phyloP scores from a whole-genome alignment of 2,113 vertebrate genomes.

The Bagarius yarrelli region DNA sequence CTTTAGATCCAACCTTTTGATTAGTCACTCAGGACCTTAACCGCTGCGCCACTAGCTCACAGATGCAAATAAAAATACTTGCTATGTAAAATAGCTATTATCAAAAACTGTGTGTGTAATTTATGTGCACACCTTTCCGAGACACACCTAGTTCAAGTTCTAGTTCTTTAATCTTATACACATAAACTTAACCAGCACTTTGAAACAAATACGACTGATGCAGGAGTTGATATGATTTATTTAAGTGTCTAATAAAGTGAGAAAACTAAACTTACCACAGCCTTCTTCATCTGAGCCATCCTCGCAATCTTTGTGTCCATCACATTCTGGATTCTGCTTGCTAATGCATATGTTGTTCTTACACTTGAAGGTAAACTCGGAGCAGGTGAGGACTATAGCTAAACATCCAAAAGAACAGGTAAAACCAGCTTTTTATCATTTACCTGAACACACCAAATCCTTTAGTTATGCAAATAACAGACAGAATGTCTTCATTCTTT shows the following conservation, averaged over 20 bases:
- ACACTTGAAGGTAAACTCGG: slow-evolving; percentile 78
- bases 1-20: too few relatives aligned
- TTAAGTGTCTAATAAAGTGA: neutral
- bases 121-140: too few relatives aligned
- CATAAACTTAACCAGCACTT: too few relatives aligned
- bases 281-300: slow-evolving; percentile 83
- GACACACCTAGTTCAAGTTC: too few relatives aligned
- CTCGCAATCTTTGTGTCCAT: slow-evolving; percentile 76
- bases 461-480: neutral
- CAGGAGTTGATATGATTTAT: neutral
- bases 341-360: slow-evolving; percentile 72
- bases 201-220: too few relatives aligned
- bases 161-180: too few relatives aligned
- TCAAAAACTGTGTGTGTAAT: too few relatives aligned
- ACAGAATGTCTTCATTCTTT: neutral
- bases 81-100: too few relatives aligned
- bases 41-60: too few relatives aligned
- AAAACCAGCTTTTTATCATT: neutral
- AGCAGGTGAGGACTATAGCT: slow-evolving; percentile 68
- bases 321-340: slow-evolving; percentile 87
- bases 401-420: slow-evolving; percentile 14
- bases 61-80: too few relatives aligned
- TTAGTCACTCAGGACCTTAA: too few relatives aligned
- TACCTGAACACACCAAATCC: neutral
- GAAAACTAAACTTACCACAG: slow-evolving; percentile 73